phyloP scores from a whole-genome alignment of 1,140 invertebrate genomes.

The Epicauta chinensis region DNA sequence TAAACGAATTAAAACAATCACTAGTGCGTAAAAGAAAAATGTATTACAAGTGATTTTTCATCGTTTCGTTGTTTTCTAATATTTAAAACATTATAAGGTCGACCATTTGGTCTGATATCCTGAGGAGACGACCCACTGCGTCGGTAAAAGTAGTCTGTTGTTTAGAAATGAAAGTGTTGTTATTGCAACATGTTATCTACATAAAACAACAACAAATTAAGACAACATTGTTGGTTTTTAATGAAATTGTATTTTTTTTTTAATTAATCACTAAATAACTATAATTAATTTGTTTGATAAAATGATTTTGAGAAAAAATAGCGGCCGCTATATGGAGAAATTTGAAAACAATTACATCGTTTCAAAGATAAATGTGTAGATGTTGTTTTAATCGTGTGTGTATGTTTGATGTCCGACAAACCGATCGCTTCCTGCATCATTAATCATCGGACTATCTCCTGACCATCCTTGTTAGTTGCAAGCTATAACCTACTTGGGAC shows the following conservation, averaged over 20 bases:
- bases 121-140: slow-evolving; percentile 10
- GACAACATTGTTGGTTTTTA: too few species aligned
- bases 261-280: too few species aligned
- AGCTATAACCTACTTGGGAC: slow-evolving; percentile 2
- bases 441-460: slow-evolving; percentile 26
- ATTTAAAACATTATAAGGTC: neutral
- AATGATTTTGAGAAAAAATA: too few species aligned
- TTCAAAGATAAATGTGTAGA: neutral
- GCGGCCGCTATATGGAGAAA: too few species aligned
- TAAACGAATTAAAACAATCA: too few species aligned
- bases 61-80: slow-evolving; percentile 7
- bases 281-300: too few species aligned
- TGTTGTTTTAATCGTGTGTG: too few species aligned
- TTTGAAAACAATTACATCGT: slow-evolving; percentile 32
- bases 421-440: slow-evolving; percentile 34
- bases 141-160: slow-evolving; percentile 14
- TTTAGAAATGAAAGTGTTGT: slow-evolving; percentile 11
- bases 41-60: too few species aligned
- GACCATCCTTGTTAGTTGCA: slow-evolving; percentile 9
- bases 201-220: too few species aligned
- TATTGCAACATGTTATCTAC: too few species aligned
- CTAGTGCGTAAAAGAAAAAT: too few species aligned
- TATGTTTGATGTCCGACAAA: slow-evolving; percentile 27
- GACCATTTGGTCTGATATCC: slow-evolving; percentile 14
- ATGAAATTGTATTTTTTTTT: too few species aligned